These are phyloP conservation scores for Helicoverpa armigera DNA, from an alignment of 1,140 invertebrate species.

Conservation along the genomic window DNA sequence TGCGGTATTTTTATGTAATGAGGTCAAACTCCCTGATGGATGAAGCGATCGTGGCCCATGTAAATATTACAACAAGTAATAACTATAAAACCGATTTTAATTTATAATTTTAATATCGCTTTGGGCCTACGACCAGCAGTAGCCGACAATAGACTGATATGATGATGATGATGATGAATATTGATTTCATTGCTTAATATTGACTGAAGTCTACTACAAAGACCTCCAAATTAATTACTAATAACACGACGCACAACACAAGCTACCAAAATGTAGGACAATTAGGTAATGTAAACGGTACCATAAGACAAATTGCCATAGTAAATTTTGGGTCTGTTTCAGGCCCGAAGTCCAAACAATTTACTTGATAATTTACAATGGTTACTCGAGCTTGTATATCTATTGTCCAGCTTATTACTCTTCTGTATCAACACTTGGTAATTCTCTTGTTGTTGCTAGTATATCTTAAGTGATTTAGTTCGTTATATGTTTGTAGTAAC, in stretches of 20 bases:
- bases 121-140: no score
- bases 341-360: background rate
- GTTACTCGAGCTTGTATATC: background rate
- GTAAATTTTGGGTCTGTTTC: background rate
- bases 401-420: background rate
- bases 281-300: background rate
- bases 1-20: no score
- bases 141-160: no score
- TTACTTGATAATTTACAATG: conserved; percentile 9
- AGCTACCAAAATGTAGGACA: background rate
- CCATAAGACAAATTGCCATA: background rate
- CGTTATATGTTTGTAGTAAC: background rate
- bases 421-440: background rate
- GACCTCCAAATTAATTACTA: no score
- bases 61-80: no score
- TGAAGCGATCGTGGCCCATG: no score
- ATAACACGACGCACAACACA: background rate
- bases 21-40: no score
- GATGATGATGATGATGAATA: no score
- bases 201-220: no score
- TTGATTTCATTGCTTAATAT: no score
- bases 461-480: background rate
- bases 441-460: background rate
- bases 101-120: no score
- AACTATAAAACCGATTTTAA: no score